A percentile compares a stretch with the other conserved stretches of the same genome.
These are phyloP conservation scores for Teinopalpus imperialis DNA, from an alignment of 2,888 invertebrate genomes.

Conservation along the genomic window DNA sequence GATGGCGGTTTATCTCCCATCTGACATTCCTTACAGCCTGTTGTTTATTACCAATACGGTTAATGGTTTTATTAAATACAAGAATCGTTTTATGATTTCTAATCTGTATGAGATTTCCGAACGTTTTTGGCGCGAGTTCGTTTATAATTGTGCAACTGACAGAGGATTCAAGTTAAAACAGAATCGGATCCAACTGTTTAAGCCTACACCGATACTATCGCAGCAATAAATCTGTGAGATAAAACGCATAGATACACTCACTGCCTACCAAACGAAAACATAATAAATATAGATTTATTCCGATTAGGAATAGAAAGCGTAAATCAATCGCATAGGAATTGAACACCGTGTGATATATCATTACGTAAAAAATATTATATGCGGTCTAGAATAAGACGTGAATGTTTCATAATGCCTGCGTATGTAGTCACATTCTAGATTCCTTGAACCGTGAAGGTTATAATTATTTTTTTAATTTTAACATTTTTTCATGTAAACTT, in stretches of 20 bases:
- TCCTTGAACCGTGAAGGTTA: no score
- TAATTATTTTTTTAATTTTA: no score
- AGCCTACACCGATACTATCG: slow-evolving; percentile 69
- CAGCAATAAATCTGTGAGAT: slow-evolving; percentile 75
- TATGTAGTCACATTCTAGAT: slow-evolving; percentile 26
- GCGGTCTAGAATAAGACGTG: slow-evolving; percentile 17
- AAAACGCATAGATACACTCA: slow-evolving; percentile 46
- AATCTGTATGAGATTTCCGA: slow-evolving; percentile 29
- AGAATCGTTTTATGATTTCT: slow-evolving; percentile 30
- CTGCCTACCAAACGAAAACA: slow-evolving; percentile 46
- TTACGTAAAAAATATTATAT: slow-evolving; percentile 22
- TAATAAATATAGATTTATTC: slow-evolving; percentile 50
- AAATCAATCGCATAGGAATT: slow-evolving; percentile 31
- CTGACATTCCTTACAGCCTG: slow-evolving; percentile 34
- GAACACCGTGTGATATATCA: slow-evolving; percentile 18
- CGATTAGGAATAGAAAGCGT: slow-evolving; percentile 39
- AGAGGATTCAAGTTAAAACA: slow-evolving; percentile 18
- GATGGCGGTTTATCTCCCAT: slow-evolving; percentile 42
- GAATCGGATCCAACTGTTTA: slow-evolving; percentile 47
- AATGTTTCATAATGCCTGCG: slow-evolving; percentile 14
- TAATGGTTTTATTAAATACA: slow-evolving; percentile 22
- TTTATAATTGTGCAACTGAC: slow-evolving; percentile 8
- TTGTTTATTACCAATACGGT: slow-evolving; percentile 36
- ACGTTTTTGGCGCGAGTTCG: slow-evolving; percentile 16
- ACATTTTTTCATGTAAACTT: no score